Base-by-base conservation (phyloP, 2,797 vertebrate species). In the Dromococcyx pavoninus region DNA sequence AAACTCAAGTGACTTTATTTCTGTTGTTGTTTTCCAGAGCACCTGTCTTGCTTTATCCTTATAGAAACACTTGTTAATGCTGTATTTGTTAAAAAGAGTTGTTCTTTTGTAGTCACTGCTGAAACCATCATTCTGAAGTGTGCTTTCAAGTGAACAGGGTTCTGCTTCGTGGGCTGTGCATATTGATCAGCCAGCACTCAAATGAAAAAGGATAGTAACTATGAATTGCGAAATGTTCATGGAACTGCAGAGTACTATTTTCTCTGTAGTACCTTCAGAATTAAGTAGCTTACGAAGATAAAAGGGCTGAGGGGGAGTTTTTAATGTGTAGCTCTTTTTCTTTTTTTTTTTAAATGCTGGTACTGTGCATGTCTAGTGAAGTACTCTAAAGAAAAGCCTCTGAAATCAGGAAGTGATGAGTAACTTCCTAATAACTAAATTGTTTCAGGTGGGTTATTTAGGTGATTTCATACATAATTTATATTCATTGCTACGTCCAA, bases 101-200 rank as follows among this genome's bases (percentile, higher is more conserved):
- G 4, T n/a, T 44, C 33, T 74, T 65, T 22, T 30, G 23, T 37
- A 46, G 61, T 67, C 39, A 13, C 39, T 62, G 23, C 37, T 76
- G 25, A 28, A 33, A 17, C 17, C 22, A 0, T 65, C 0, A 0
- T 44, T 75, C 50, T 73, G 22, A 48, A 30, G 7, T 3, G 6
- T 23, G 13, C 51, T 86, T 83, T 80, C 9, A 37, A 5, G 22
- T 53, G 46, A 57, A 43, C 46, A 41, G 51, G 7, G 46, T 8
- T 76, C 24, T 30, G 39, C 64, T 83, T 76, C 53, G 21, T 8
- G n/a, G 21, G 24, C 28, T 57, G 22, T 51, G 50, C n/a, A 2
- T 51, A 8, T 27, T 71, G 24, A 41, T 62, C 48, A 62, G 19
- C 61, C 35, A 43, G n/a, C 62, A 4, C 39, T 64, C 37, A 46